Percentiles rank a stretch among this genome's conserved stretches.
Conservation (phyloP, 1,140 invertebrate species). For the Drosophila simulans region DNA sequence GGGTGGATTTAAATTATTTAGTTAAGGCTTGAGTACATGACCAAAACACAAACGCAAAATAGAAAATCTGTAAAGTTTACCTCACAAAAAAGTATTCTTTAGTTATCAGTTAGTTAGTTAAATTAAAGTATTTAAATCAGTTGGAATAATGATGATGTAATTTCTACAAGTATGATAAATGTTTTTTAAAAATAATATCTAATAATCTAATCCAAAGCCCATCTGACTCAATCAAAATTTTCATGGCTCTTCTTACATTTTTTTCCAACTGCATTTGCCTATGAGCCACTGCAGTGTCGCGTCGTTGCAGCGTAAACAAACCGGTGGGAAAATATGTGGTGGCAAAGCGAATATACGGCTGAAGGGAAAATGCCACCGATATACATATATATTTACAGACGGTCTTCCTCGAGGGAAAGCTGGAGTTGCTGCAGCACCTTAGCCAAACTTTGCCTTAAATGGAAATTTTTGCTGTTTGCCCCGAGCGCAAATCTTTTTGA, state of each 20-base stretch:
- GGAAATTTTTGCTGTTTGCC: slow-evolving; percentile 14
- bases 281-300: slow-evolving; percentile 42
- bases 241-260: slow-evolving; percentile 21
- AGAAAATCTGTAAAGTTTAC: too few relatives aligned
- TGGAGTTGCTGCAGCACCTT: background rate
- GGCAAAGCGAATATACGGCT: background rate
- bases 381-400: slow-evolving; percentile 9
- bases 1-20: too few relatives aligned
- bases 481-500: slow-evolving; percentile 12
- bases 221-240: slow-evolving; percentile 11
- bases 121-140: too few relatives aligned
- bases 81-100: too few relatives aligned
- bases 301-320: slow-evolving; percentile 57
- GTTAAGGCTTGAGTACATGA: too few relatives aligned
- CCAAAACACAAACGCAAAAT: too few relatives aligned
- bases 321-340: slow-evolving; percentile 10
- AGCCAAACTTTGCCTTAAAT: background rate
- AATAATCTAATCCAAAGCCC: background rate
- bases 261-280: slow-evolving; percentile 45
- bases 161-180: too few relatives aligned
- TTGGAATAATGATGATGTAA: too few relatives aligned
- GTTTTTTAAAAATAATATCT: too few relatives aligned
- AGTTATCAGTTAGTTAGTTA: too few relatives aligned
- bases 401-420: slow-evolving; percentile 2
- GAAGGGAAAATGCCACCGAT: slow-evolving; percentile 1